Evolutionary conservation across 2,797 vertebrate species (phyloP).

Genomic region (Anguilla marmorata): DNA sequence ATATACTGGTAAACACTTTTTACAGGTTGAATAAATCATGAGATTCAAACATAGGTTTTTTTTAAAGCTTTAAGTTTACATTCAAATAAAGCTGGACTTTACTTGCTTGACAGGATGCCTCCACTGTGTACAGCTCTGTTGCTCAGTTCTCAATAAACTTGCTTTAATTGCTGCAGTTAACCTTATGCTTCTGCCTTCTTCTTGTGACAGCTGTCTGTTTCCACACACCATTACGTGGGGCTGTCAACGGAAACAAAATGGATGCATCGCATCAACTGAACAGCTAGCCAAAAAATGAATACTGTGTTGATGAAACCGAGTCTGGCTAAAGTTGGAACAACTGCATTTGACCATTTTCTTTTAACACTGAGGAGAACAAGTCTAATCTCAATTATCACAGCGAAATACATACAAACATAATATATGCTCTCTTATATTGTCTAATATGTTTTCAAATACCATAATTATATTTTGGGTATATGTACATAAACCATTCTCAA

Average conservation of each 20-base stretch:
- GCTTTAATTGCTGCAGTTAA: neutral
- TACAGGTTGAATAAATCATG: neutral
- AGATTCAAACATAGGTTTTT: neutral
- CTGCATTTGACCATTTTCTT: neutral
- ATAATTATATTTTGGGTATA: neutral
- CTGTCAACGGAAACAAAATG: neutral
- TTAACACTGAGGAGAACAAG: neutral
- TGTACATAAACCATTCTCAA: neutral
- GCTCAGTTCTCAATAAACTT: neutral
- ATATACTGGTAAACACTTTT: neutral
- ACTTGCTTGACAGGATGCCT: neutral
- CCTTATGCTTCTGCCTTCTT: neutral
- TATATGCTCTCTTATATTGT: neutral
- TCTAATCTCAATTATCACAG: neutral
- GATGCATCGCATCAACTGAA: neutral
- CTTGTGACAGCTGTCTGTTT: conserved; percentile 3
- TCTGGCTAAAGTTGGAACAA: neutral
- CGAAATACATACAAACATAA: neutral
- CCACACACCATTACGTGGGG: neutral
- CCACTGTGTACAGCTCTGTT: neutral
- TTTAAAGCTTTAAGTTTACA: neutral
- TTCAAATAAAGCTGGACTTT: neutral
- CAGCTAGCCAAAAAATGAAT: neutral
- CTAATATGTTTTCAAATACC: neutral
- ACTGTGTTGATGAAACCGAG: neutral